Evolutionary conservation across 2,113 vertebrate species (phyloP).

Genomic region (Dolichotis patagonum): DNA sequence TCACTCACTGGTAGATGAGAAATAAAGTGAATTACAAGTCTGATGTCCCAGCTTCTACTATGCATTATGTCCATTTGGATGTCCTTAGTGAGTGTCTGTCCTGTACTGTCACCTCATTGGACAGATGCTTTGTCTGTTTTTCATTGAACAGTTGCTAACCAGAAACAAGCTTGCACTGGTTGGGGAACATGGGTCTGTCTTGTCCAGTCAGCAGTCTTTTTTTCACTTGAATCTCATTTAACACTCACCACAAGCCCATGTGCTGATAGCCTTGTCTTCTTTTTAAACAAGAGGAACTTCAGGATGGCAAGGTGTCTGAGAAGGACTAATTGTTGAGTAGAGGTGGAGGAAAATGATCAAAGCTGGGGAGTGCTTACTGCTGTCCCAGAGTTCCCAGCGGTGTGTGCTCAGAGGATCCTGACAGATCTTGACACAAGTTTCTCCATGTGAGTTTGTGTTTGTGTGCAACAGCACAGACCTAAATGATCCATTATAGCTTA

Average conservation of each 20-base stretch:
- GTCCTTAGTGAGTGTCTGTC: neutral
- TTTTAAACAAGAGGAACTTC: neutral
- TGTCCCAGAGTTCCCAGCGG: neutral
- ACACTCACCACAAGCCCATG: neutral
- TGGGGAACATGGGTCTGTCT: neutral
- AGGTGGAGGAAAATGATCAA: neutral
- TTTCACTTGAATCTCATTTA: neutral
- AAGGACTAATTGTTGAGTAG: neutral
- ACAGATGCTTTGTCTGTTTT: neutral
- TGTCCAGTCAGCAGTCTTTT: neutral
- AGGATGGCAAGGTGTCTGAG: neutral
- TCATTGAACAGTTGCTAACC: neutral
- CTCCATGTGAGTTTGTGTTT: neutral
- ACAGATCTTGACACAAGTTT: neutral
- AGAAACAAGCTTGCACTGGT: neutral
- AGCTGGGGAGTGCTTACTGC: neutral
- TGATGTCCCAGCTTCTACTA: neutral
- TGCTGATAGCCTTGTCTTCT: neutral
- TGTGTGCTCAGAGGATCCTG: fast-evolving
- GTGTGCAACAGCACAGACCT: neutral
- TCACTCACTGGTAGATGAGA: neutral
- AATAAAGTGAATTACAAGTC: neutral
- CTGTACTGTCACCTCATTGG: too few species aligned
- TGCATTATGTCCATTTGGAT: neutral
- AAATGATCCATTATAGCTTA: neutral